Evolutionary conservation across 2,888 invertebrate species (phyloP).

Genomic region (Hyles lineata): DNA sequence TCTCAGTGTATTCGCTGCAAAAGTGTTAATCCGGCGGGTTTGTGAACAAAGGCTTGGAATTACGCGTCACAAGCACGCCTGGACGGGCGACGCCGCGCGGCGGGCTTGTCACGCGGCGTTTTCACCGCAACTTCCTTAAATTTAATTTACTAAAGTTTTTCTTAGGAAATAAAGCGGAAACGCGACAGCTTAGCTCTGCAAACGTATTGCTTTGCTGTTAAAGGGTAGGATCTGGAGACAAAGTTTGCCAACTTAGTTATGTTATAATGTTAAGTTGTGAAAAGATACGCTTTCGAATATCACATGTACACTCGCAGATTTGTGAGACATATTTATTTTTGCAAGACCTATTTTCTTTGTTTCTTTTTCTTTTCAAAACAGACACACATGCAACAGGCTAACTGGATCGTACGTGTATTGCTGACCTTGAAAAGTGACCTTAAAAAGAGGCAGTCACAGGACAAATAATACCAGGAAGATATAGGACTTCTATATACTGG

Average conservation of each 20-base stretch:
- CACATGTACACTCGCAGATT: no score
- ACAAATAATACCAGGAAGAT: no score
- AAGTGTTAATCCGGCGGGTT: conserved; percentile 12
- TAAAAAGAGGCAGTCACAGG: no score
- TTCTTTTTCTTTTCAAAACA: background rate
- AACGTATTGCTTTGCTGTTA: conserved; percentile 17
- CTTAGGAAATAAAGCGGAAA: conserved; percentile 12
- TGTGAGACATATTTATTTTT: no score
- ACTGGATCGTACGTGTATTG: no score
- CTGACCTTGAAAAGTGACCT: no score
- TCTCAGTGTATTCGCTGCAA: background rate
- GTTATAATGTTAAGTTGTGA: background rate
- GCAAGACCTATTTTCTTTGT: background rate
- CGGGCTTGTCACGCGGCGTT: background rate
- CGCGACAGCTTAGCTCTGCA: background rate
- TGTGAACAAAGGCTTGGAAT: conserved; percentile 25
- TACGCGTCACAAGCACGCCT: conserved; percentile 24
- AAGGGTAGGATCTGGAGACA: background rate
- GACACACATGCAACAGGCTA: no score
- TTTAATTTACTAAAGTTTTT: conserved; percentile 25
- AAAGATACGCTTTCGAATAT: no score
- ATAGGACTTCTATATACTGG: no score
- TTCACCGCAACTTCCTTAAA: conserved; percentile 22
- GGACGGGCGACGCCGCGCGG: background rate
- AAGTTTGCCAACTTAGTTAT: background rate